These are phyloP conservation scores for Stenchaetothrips biformis DNA, from an alignment of 2,888 invertebrate genomes.

Conservation along the genomic window DNA sequence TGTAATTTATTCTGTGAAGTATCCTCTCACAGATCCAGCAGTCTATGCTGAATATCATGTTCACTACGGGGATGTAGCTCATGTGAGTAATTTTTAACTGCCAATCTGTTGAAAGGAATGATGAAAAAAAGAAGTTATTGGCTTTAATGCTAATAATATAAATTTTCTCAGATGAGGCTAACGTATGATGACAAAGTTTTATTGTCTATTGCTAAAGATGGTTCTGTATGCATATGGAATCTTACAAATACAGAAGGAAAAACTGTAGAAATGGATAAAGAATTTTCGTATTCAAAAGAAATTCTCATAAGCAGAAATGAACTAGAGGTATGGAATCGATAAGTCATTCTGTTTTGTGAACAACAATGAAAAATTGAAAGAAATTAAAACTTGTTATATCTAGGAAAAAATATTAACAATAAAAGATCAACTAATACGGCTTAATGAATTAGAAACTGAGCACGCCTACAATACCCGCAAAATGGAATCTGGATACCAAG, in stretches of 20 bases:
- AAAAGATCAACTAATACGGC: constrained; percentile 60
- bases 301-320: constrained; percentile 67
- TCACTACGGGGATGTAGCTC: constrained; percentile 51
- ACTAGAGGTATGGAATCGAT: not conserved
- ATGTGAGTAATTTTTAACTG: constrained; percentile 43
- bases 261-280: constrained; percentile 64
- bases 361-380: not conserved
- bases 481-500: constrained; percentile 70
- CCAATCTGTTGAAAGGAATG: not conserved
- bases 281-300: constrained; percentile 71
- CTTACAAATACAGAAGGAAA: constrained; percentile 68
- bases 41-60: constrained; percentile 52
- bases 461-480: constrained; percentile 80
- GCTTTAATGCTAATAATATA: constrained; percentile 28
- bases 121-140: constrained; percentile 27
- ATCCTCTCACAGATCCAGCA: constrained; percentile 65
- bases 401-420: constrained; percentile 72
- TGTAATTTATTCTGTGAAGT: constrained; percentile 68
- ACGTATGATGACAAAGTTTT: constrained; percentile 73
- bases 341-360: not conserved
- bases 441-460: constrained; percentile 82
- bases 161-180: constrained; percentile 54
- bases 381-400: constrained; percentile 53
- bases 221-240: constrained; percentile 81
- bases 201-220: constrained; percentile 69